Evolutionary conservation across 2,888 invertebrate species (phyloP).

Genomic region (Pandemis corylana): DNA sequence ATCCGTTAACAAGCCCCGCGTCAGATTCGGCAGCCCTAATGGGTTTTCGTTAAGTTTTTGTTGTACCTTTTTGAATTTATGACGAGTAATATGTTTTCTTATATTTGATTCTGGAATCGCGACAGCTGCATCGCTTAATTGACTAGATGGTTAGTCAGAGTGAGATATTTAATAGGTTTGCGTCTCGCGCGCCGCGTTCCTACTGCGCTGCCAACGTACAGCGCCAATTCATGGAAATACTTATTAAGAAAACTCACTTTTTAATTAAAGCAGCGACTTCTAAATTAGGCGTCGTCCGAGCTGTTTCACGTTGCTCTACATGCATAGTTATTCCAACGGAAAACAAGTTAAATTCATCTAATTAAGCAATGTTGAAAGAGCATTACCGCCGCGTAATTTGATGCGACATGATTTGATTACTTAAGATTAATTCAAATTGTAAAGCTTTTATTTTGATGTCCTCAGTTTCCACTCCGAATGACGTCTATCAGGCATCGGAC

Average conservation of each 20-base stretch:
- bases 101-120: slow-evolving; percentile 70
- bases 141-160: slow-evolving; percentile 52
- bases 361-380: not conserved
- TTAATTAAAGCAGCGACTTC: slow-evolving; percentile 26
- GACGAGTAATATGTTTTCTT: slow-evolving; percentile 75
- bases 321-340: not conserved
- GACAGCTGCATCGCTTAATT: slow-evolving; percentile 78
- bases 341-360: not conserved
- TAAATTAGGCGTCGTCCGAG: slow-evolving; percentile 9
- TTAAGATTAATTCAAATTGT: not conserved
- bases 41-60: slow-evolving; percentile 84
- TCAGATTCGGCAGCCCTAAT: slow-evolving; percentile 85
- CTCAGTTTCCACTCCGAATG: not conserved
- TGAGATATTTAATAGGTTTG: slow-evolving; percentile 33
- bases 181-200: slow-evolving; percentile 10
- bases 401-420: not conserved
- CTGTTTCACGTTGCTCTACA: slow-evolving; percentile 25
- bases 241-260: slow-evolving; percentile 30
- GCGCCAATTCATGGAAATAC: slow-evolving; percentile 26
- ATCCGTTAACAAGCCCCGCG: slow-evolving; percentile 84
- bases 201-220: slow-evolving; percentile 9
- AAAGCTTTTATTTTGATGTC: not conserved
- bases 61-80: slow-evolving; percentile 79
- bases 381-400: not conserved
- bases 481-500: slow-evolving; percentile 11